Percentiles rank a stretch among this genome's conserved stretches.
These are phyloP conservation scores for Rhegmatorhina hoffmannsi DNA, from an alignment of 2,113 vertebrate species.

Conservation along the genomic window DNA sequence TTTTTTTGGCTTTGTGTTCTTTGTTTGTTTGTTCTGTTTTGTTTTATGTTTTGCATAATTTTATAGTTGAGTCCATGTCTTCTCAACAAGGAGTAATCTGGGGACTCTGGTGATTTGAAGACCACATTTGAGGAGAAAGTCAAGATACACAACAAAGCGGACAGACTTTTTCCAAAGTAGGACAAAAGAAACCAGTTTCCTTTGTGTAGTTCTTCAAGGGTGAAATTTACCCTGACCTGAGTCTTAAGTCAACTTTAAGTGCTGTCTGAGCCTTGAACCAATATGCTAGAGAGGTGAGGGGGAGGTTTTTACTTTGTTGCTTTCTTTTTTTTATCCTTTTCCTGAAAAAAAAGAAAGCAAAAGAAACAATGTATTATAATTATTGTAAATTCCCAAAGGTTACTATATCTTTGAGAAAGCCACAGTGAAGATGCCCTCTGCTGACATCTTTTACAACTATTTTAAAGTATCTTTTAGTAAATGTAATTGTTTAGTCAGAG, in stretches of 20 bases:
- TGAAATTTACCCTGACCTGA: neutral
- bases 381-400: neutral
- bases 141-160: neutral
- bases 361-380: neutral
- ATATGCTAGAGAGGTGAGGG: neutral
- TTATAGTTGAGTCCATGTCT: neutral
- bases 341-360: neutral
- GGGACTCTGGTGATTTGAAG: neutral
- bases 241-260: neutral
- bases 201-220: neutral
- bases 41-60: neutral
- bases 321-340: neutral
- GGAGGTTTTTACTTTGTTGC: neutral
- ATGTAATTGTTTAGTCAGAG: neutral
- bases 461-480: neutral
- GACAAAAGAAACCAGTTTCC: neutral
- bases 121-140: neutral
- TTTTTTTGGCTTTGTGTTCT: neutral
- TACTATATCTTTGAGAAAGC: neutral
- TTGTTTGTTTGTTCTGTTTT: neutral
- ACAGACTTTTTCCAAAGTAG: neutral
- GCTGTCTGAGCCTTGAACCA: neutral
- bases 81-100: neutral
- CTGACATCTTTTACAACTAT: neutral
- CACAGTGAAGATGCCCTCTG: neutral